phyloP scores from a whole-genome alignment of 2,797 vertebrate species.

The Lerista edwardsae region DNA sequence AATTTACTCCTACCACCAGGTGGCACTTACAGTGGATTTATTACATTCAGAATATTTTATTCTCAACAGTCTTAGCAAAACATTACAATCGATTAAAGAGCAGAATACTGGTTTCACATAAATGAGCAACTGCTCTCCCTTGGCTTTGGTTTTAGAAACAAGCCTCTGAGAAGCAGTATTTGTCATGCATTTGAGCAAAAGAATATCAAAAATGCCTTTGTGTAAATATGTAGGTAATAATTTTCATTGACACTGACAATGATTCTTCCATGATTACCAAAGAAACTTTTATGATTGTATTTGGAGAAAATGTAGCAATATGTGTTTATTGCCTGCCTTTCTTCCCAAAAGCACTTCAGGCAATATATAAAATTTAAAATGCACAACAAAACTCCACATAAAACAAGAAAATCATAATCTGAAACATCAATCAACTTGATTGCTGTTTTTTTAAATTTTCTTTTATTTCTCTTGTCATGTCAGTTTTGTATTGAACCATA shows the following conservation, averaged over 20 bases:
- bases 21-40: constrained; percentile 59
- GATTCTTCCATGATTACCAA: neutral
- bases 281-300: neutral
- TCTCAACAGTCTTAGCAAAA: constrained; percentile 23
- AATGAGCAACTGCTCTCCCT: constrained; percentile 24
- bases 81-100: constrained; percentile 45
- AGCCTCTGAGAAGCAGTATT: neutral
- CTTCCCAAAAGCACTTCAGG: neutral
- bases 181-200: neutral
- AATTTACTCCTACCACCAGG: constrained; percentile 64
- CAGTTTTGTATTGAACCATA: no score
- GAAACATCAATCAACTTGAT: neutral
- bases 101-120: constrained; percentile 50
- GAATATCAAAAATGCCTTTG: neutral
- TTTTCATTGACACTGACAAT: neutral
- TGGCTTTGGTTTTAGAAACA: constrained; percentile 10
- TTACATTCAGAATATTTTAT: neutral
- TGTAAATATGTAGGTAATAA: neutral
- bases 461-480: no score
- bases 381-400: neutral
- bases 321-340: neutral
- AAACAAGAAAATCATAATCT: neutral
- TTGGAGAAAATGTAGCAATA: neutral
- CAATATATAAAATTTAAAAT: neutral
- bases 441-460: no score